Evolutionary conservation across 2,797 vertebrate species (phyloP).

Genomic region (Sebastes melanostomus): DNA sequence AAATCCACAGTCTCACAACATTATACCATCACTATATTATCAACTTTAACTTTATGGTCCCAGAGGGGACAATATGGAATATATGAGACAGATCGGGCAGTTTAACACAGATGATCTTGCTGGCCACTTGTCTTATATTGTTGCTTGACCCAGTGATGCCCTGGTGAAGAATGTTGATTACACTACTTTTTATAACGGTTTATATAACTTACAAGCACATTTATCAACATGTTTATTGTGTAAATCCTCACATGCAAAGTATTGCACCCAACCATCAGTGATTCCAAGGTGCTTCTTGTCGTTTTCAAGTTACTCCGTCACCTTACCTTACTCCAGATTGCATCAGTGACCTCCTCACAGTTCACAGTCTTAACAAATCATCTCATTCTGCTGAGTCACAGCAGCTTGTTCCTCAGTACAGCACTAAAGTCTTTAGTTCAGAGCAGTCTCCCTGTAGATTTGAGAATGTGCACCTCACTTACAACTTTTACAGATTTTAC

Average conservation of each 20-base stretch:
- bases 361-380: neutral
- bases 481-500: neutral
- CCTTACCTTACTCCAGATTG: neutral
- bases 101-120: too few species aligned
- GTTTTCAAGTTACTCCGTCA: neutral
- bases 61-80: too few species aligned
- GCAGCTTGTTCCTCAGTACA: neutral
- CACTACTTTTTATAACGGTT: neutral
- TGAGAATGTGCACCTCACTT: neutral
- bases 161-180: neutral
- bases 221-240: neutral
- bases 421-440: neutral
- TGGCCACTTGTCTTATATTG: neutral
- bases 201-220: neutral
- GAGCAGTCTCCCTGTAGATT: neutral
- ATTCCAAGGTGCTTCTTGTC: neutral
- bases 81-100: too few species aligned
- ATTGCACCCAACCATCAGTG: neutral
- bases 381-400: neutral
- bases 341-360: neutral
- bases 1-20: neutral
- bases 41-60: too few species aligned
- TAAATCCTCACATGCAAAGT: neutral
- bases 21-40: neutral
- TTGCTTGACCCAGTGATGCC: neutral